Evolutionary conservation across 1,140 invertebrate species (phyloP), one percentile per base, ranked within the genome.

Genomic region (Macrosteles quadrilineatus): DNA sequence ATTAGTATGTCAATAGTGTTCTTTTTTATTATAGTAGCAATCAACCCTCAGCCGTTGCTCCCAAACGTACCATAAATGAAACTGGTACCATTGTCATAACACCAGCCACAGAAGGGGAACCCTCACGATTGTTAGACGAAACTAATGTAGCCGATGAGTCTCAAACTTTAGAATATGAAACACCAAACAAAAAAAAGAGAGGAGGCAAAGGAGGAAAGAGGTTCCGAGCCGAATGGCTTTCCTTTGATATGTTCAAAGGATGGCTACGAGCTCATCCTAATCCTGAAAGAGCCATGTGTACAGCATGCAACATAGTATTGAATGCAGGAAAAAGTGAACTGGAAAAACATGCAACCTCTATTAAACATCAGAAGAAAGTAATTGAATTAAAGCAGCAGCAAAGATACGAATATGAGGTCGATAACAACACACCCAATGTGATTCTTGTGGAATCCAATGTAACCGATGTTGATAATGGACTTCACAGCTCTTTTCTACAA

Each of bases 321-420:
- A 75, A 75, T 53, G 73, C 74, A 29, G 77, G 77, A 12, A 77
- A 78, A 68, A 77, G 76, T 72, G 77, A 78, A 53, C 66, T 78
- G 31, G 75, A 77, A 67, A 78, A 78, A 59, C 77, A 78, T 72
- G 75, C 75, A 29, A 70, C 73, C n/a, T 75, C 76, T n/a, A 74
- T 74, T 30, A 77, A 75, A 71, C 77, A 78, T 69, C 70, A 72
- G 31, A 73, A 69, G 25, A 55, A 45, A 14, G 11, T 69, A 25
- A 45, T 57, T 2, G 57, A 47, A n/a, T 50, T 32, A 21, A 62
- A 59, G 11, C 63, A 66, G 21, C 32, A 43, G 1, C 23, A 11
- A 30, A 25, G 55, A 6, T 59, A 27, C n/a, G 55, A 59, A 14
- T 59, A 59, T n/a, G 27, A 59, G 12, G 36, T 47, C 4, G 21